Percentiles rank a stretch among this genome's conserved stretches.
Conservation (phyloP, 2,888 invertebrate species). For the Horisme vitalbata region DNA sequence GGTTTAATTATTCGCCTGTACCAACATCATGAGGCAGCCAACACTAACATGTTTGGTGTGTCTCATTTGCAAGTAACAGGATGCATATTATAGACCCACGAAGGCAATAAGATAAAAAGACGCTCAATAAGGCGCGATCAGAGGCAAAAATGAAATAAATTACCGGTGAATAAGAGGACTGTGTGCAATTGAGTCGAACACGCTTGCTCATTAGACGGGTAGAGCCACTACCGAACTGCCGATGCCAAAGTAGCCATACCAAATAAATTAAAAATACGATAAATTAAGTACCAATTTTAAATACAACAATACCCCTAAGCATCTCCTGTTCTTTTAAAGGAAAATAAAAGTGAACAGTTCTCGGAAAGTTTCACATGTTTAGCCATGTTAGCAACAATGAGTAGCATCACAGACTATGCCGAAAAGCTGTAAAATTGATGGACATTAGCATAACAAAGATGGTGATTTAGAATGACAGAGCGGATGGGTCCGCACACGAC, state of each 20-base stretch:
- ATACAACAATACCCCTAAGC: constrained; percentile 31
- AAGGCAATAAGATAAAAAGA: constrained; percentile 80
- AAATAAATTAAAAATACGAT: constrained; percentile 40
- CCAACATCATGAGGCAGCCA: constrained; percentile 71
- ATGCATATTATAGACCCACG: constrained; percentile 80
- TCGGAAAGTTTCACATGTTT: constrained; percentile 65
- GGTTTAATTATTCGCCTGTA: constrained; percentile 69
- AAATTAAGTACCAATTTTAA: constrained; percentile 38
- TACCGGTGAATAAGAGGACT: constrained; percentile 80
- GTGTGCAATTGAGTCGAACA: constrained; percentile 82
- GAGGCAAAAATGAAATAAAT: constrained; percentile 83
- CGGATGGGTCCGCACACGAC: constrained; percentile 50
- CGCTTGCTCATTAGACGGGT: constrained; percentile 78
- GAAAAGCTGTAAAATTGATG: constrained; percentile 70
- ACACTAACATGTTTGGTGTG: constrained; percentile 70
- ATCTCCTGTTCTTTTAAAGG: constrained; percentile 36
- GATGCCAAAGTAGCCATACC: constrained; percentile 34
- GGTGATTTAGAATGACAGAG: constrained; percentile 69
- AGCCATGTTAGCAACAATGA: constrained; percentile 56
- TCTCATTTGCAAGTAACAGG: constrained; percentile 82
- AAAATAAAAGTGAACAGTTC: constrained; percentile 57
- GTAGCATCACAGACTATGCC: constrained; percentile 57
- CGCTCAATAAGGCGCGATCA: constrained; percentile 82
- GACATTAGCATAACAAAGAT: constrained; percentile 78
- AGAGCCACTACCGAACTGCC: constrained; percentile 42